Percentiles rank a stretch among this genome's conserved stretches.
Evolutionary conservation across 2,797 vertebrate species (phyloP).

Genomic region (Tadarida brasiliensis): DNA sequence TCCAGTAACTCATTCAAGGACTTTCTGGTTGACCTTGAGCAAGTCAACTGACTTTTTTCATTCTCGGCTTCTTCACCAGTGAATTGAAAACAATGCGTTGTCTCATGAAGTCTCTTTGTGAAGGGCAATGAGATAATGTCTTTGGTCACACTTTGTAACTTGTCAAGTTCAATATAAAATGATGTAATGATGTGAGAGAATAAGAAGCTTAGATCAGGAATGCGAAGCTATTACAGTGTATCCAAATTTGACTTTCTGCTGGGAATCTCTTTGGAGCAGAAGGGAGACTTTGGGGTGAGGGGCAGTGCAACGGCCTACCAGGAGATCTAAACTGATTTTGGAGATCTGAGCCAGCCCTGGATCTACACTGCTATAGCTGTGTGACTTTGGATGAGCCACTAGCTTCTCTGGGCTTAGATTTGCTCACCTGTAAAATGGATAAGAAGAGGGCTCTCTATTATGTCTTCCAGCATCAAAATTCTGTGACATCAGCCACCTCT

Average conservation of each 20-base stretch:
- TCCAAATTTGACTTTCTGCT: background rate
- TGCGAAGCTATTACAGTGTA: background rate
- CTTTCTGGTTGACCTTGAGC: background rate
- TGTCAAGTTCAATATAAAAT: conserved; percentile 30
- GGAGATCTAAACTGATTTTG: background rate
- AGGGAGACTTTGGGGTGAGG: background rate
- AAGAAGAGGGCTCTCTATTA: fast-evolving
- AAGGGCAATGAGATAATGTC: background rate
- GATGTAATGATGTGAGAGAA: background rate
- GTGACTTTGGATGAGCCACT: background rate
- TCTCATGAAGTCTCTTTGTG: background rate
- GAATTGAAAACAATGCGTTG: background rate
- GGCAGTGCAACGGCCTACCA: fast-evolving
- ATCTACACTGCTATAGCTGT: background rate
- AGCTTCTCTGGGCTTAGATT: background rate
- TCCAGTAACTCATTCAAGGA: background rate
- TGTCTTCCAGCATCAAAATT: background rate
- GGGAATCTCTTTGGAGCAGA: background rate
- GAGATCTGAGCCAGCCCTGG: background rate
- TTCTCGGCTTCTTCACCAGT: background rate
- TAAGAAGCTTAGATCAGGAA: background rate
- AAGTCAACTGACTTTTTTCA: background rate
- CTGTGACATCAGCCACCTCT: background rate
- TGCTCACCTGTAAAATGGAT: background rate
- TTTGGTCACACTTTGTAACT: background rate